Conservation (phyloP, 37 sponge, comb jelly and placozoan species). For the Geodia barretti region DNA sequence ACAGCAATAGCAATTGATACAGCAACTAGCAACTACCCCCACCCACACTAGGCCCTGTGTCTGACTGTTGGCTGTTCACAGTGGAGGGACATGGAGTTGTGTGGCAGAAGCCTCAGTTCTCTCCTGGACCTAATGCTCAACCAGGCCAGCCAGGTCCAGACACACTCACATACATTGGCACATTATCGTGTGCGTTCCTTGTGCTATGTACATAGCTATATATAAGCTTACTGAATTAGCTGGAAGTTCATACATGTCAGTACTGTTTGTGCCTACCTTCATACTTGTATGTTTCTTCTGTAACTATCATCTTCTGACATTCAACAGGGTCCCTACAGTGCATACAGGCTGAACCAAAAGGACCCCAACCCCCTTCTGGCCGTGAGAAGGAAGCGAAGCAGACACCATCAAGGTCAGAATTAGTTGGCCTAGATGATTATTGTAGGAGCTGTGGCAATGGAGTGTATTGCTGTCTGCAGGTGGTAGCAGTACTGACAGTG, state of each 20-base stretch:
- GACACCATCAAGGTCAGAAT: background rate
- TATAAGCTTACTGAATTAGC: no score
- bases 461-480: no score
- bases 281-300: no score
- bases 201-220: no score
- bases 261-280: no score
- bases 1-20: no score
- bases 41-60: background rate
- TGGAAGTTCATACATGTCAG: no score
- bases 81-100: constrained; percentile 15
- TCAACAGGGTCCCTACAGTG: constrained; percentile 21
- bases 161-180: background rate
- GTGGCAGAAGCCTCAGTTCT: constrained; percentile 25
- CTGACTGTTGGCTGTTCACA: constrained; percentile 15
- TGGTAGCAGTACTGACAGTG: background rate
- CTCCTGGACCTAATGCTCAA: constrained; percentile 20
- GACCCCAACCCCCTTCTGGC: constrained; percentile 10
- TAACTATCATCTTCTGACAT: background rate
- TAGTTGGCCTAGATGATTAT: no score
- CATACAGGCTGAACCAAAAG: constrained; percentile 13
- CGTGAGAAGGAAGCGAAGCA: background rate
- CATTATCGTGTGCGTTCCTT: no score
- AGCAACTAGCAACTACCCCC: background rate
- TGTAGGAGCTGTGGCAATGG: no score
- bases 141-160: constrained; percentile 26